These are phyloP conservation scores for Melierax canorus DNA, from an alignment of 2,113 vertebrate species.

Conservation along the genomic window DNA sequence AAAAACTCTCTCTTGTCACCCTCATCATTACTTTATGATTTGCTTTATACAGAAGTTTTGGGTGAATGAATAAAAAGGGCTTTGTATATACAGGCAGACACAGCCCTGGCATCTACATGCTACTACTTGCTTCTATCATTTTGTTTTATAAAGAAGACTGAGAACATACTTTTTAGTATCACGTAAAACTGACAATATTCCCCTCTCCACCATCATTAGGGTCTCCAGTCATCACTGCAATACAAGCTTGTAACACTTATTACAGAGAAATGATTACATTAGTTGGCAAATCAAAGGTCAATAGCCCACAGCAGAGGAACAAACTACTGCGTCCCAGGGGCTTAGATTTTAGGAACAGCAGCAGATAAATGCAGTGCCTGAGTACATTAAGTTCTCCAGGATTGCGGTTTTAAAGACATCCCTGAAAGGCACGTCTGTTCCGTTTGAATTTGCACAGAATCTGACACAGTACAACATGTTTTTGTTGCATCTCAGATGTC, in stretches of 20 bases:
- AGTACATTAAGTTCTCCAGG: neutral
- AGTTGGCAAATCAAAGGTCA: constrained; percentile 6
- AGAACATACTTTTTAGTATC: neutral
- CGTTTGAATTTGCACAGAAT: neutral
- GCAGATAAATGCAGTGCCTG: neutral
- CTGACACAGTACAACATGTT: neutral
- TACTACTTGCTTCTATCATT: neutral
- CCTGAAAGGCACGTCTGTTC: neutral
- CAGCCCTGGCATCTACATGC: neutral
- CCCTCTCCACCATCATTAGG: neutral
- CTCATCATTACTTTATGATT: neutral
- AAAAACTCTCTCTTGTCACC: neutral
- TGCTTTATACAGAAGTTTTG: neutral
- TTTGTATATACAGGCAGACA: neutral
- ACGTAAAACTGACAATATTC: neutral
- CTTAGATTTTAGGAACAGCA: neutral
- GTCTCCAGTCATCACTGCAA: neutral
- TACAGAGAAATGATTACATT: neutral
- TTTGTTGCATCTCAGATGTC: neutral
- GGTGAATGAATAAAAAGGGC: neutral
- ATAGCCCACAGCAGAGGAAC: neutral
- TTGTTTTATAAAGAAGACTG: neutral
- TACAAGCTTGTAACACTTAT: neutral
- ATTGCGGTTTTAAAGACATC: neutral
- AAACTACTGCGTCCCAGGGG: neutral